Evolutionary conservation across 2,113 vertebrate genomes (phyloP).

Genomic region (Pogona vitticeps): DNA sequence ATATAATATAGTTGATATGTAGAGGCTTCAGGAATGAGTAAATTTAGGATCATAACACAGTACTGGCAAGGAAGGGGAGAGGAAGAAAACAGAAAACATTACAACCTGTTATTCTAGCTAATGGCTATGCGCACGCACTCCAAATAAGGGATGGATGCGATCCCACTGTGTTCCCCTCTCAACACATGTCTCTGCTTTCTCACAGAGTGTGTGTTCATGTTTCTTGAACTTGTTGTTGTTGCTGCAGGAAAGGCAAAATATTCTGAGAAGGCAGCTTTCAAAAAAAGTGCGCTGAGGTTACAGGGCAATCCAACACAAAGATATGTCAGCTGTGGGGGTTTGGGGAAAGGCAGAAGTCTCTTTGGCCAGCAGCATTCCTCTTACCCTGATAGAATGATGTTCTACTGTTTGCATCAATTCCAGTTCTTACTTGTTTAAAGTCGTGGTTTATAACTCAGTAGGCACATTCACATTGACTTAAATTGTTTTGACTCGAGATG

Average conservation of each 20-base stretch:
- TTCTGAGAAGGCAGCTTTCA: background rate
- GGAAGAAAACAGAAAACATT: background rate
- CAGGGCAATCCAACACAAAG: no score
- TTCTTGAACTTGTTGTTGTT: background rate
- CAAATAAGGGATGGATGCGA: background rate
- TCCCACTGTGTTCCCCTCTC: background rate
- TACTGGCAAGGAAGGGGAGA: background rate
- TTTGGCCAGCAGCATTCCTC: no score
- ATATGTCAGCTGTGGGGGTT: no score
- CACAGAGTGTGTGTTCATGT: background rate
- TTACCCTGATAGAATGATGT: no score
- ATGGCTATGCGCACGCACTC: no score
- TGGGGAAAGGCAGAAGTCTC: no score
- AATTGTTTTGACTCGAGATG: no score
- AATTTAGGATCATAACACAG: background rate
- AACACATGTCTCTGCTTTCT: background rate
- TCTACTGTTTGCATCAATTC: no score
- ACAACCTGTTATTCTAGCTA: background rate
- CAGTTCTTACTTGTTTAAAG: no score
- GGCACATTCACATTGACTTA: no score
- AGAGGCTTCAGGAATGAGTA: background rate
- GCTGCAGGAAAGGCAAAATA: background rate
- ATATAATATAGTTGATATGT: background rate
- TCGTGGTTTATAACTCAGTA: no score
- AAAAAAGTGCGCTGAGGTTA: background rate